Base-by-base conservation (phyloP, 1,140 invertebrate genomes). In the Dinoponera quadriceps region DNA sequence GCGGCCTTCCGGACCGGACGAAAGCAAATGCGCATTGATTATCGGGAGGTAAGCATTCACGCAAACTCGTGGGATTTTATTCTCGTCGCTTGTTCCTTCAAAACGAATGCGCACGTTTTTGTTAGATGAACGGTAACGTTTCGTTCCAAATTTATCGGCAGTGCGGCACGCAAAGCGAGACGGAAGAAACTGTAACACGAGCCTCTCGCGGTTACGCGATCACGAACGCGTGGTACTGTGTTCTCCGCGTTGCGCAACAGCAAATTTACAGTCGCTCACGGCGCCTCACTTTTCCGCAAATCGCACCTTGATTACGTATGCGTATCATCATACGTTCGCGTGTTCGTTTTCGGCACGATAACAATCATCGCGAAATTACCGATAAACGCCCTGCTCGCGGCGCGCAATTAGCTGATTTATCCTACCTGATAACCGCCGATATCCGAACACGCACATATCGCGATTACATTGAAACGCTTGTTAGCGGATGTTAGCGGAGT, bases 401-500 rank as follows among this genome's bases (percentile, higher is more conserved):
- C n/a, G 38, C 20, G 13, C 69, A 71, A 71, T 80, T 57, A 59
- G 13, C 65, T 80, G 22, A 44, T 80, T 44, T 80, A 20, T 51
- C 57, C 33, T 44, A 57, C 27, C 57, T 44, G 29, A 3, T 2
- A n/a, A 9, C 44, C 14, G 14, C 4, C 38, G 63, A 38, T 16
- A 14, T 44, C 20, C 57, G 27, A 55, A 59, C 38, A 44, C n/a
- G 25, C 13, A 48, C 44, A 48, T 51, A 62, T 20, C 33, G 16
- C 44, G 20, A 75, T 55, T 54, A 27, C 57, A 16, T 27, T 25
- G 44, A 65, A 13, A 22, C 16, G 14, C 25, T 65, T 2, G 14
- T 63, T 60, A 38, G 18, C 20, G 16, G 4, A 55, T 2, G 22
- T 57, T 57, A n/a, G 38, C 7, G 7, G 38, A 44, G 11, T 5